Evolutionary conservation across 2,797 vertebrate species (phyloP).

Genomic region (Notolabrus celidotus): DNA sequence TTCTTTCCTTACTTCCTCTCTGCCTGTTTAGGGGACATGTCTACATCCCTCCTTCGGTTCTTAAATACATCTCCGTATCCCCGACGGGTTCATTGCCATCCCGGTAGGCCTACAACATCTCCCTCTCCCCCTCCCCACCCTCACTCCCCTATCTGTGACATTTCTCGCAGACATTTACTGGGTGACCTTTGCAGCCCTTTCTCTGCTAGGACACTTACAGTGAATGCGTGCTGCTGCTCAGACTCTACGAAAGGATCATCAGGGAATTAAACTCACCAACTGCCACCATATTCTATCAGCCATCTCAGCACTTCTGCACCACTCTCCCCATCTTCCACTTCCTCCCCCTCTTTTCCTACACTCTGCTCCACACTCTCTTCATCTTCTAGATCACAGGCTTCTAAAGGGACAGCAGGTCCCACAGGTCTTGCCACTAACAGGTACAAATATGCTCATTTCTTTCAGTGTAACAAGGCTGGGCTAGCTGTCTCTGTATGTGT

Average conservation of each 20-base stretch:
- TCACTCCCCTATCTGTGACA: constrained; percentile 51
- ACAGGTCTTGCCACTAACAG: constrained; percentile 59
- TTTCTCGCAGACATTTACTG: constrained; percentile 68
- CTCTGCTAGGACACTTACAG: constrained; percentile 51
- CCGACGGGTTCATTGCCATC: constrained; percentile 37
- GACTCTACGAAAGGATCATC: constrained; percentile 46
- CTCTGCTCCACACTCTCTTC: constrained; percentile 45
- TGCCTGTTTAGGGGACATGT: constrained; percentile 36
- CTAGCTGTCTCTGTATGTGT: constrained; percentile 35
- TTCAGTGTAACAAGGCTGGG: constrained; percentile 50
- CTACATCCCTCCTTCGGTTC: constrained; percentile 44
- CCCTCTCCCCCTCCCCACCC: constrained; percentile 16
- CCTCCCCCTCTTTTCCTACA: constrained; percentile 30
- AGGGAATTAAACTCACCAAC: constrained; percentile 59
- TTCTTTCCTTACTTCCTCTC: constrained; percentile 17
- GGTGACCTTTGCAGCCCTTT: constrained; percentile 64
- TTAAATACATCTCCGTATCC: constrained; percentile 54
- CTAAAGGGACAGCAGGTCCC: constrained; percentile 55
- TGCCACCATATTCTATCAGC: constrained; percentile 68
- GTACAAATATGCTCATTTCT: constrained; percentile 63
- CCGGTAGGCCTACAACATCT: constrained; percentile 7
- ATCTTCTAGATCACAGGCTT: constrained; percentile 59
- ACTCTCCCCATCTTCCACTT: constrained; percentile 7
- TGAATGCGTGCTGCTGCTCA: constrained; percentile 32
- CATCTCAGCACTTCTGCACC: constrained; percentile 53